Evolutionary conservation across 2,888 invertebrate species (phyloP).

Genomic region (Ichneumoninae sp.): DNA sequence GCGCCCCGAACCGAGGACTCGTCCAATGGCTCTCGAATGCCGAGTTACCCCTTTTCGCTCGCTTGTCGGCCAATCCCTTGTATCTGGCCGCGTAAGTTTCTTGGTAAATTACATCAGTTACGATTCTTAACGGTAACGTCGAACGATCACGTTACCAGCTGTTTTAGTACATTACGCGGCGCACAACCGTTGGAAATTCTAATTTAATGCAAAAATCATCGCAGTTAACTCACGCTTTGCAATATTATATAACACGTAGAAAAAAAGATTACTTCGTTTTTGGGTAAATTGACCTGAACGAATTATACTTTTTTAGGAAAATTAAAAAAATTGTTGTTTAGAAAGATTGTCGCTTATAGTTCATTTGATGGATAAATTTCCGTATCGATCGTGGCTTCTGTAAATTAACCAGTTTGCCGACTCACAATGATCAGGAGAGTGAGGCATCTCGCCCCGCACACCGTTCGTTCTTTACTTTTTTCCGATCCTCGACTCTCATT

Average conservation of each 20-base stretch:
- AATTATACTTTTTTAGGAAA: not conserved
- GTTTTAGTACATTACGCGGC: not conserved
- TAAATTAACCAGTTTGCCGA: not conserved
- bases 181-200: too few species aligned
- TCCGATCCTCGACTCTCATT: not conserved
- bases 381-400: too few species aligned
- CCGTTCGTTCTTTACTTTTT: not conserved
- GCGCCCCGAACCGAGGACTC: conserved; percentile 7
- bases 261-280: not conserved
- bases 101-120: not conserved
- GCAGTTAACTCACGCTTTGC: too few species aligned
- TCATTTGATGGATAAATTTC: not conserved
- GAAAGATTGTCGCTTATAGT: not conserved
- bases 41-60: not conserved
- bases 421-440: not conserved
- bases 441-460: not conserved
- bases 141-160: not conserved
- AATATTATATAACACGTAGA: not conserved
- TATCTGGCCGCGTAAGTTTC: not conserved
- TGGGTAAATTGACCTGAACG: not conserved
- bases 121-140: not conserved
- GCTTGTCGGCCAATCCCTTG: not conserved
- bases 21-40: conserved; percentile 5
- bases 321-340: not conserved
- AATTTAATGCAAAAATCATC: too few species aligned